phyloP scores from a whole-genome alignment of 2,113 vertebrate genomes.

The Phylloscopus whistleri region DNA sequence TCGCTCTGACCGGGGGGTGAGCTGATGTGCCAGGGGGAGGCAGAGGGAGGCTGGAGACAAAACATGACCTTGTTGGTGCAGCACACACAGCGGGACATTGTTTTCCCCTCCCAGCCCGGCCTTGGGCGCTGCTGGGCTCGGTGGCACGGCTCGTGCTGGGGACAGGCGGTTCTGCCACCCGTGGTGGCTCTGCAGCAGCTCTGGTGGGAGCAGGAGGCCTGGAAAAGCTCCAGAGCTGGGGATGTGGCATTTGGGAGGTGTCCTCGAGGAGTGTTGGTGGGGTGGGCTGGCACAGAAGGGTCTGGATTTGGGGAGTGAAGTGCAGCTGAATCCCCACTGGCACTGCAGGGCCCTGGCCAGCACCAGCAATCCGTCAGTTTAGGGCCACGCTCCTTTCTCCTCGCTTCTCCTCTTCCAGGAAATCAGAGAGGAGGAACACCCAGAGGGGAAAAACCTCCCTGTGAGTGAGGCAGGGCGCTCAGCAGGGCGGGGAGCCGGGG shows the following conservation, averaged over 20 bases:
- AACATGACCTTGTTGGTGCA: constrained; percentile 62
- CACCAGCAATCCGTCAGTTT: accelerated
- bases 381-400: not conserved
- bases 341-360: not conserved
- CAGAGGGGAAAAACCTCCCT: not conserved
- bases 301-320: not conserved
- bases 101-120: not conserved
- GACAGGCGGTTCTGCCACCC: not conserved
- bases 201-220: not conserved
- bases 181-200: accelerated
- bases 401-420: not conserved
- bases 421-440: not conserved
- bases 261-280: accelerated
- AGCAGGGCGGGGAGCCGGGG: accelerated
- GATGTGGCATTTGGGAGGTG: accelerated
- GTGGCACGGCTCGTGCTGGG: not conserved
- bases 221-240: accelerated
- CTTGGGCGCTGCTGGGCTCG: not conserved
- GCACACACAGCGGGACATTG: constrained; percentile 24
- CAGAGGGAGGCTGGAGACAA: constrained; percentile 44
- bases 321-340: not conserved
- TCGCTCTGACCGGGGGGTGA: not conserved
- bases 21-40: not conserved
- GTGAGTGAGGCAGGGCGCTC: not conserved
- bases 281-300: not conserved